phyloP scores from a whole-genome alignment of 1,140 invertebrate genomes.

The Calephelis virginiensis region DNA sequence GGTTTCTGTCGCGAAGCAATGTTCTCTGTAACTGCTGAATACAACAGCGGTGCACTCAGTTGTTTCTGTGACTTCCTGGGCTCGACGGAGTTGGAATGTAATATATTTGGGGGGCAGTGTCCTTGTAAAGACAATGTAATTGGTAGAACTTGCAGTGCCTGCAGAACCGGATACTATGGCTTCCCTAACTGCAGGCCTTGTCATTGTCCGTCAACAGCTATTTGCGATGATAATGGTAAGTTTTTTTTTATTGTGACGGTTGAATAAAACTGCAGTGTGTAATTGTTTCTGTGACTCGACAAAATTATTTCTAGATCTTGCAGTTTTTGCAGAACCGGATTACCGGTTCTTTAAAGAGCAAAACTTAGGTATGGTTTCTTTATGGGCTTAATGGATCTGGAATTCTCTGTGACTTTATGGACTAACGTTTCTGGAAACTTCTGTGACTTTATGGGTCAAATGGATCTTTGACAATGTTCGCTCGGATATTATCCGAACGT shows the following conservation, averaged over 20 bases:
- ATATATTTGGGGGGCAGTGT: slow-evolving; percentile 97
- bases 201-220: slow-evolving; percentile 89
- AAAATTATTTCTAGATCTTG: too few relatives aligned
- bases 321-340: too few relatives aligned
- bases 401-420: too few relatives aligned
- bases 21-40: slow-evolving; percentile 96
- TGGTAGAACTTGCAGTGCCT: slow-evolving; percentile 91
- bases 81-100: slow-evolving; percentile 92
- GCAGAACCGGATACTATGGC: slow-evolving; percentile 94
- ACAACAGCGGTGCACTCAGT: slow-evolving; percentile 93
- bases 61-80: slow-evolving; percentile 96
- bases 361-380: too few relatives aligned
- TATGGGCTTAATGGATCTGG: too few relatives aligned
- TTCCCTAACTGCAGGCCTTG: slow-evolving; percentile 96
- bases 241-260: slow-evolving; percentile 12
- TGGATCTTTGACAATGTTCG: too few relatives aligned
- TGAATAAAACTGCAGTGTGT: too few relatives aligned
- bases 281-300: too few relatives aligned
- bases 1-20: slow-evolving; percentile 94
- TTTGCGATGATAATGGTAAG: slow-evolving; percentile 84
- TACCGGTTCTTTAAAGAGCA: too few relatives aligned
- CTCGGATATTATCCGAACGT: too few relatives aligned
- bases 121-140: slow-evolving; percentile 96
- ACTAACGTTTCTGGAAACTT: too few relatives aligned
- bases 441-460: too few relatives aligned